phyloP scores from a whole-genome alignment of 2,888 invertebrate genomes.

The Branchipolynoe longqiensis region DNA sequence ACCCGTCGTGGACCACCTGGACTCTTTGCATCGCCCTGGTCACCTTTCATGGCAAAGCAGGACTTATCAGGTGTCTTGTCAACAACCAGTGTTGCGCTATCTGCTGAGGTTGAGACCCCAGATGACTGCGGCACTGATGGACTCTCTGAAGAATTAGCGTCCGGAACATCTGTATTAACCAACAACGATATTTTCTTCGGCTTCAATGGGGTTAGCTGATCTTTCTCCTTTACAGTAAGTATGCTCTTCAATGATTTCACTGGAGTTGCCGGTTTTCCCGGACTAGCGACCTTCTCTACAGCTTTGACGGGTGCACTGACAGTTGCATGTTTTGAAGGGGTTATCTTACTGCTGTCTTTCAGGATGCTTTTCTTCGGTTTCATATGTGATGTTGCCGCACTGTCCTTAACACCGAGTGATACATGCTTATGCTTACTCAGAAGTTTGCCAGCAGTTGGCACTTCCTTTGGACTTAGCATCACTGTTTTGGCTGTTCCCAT shows the following conservation, averaged over 20 bases:
- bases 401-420: not conserved
- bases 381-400: not conserved
- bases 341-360: not conserved
- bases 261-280: no score
- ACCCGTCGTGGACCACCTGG: not conserved
- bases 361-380: slow-evolving; percentile 7
- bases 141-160: not conserved
- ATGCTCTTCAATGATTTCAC: no score
- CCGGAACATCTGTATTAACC: not conserved
- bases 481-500: not conserved
- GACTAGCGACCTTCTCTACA: no score
- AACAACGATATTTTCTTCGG: not conserved
- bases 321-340: no score
- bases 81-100: not conserved
- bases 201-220: not conserved
- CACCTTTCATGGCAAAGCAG: not conserved
- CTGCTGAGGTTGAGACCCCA: not conserved
- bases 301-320: no score
- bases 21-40: not conserved
- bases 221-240: no score
- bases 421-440: not conserved
- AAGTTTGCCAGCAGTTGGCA: not conserved
- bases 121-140: not conserved
- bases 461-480: not conserved
- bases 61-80: slow-evolving; percentile 20